Percentiles rank a stretch among this genome's conserved stretches.
Conservation (phyloP, 2,888 invertebrate genomes). For the Rhodophaea formosa region DNA sequence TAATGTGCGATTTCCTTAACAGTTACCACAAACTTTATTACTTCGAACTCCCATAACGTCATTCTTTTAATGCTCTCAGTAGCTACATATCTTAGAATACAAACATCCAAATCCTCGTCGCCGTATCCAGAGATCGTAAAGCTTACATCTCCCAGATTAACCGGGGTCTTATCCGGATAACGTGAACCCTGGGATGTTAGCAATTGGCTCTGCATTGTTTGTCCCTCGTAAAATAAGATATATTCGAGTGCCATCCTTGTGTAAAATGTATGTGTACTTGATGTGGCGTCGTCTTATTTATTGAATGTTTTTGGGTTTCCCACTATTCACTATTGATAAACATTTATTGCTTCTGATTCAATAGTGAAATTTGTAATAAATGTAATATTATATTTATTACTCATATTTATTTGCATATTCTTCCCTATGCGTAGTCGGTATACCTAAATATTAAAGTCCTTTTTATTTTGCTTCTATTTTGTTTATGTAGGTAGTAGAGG, state of each 20-base stretch:
- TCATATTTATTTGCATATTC: too few species aligned
- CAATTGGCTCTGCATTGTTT: constrained; percentile 49
- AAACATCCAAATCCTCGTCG: constrained; percentile 33
- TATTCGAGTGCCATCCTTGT: constrained; percentile 34
- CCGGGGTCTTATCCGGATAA: constrained; percentile 38
- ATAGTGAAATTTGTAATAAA: too few species aligned
- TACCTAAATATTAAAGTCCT: too few species aligned
- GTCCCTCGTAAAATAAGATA: constrained; percentile 46
- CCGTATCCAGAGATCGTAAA: constrained; percentile 46
- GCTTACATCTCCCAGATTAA: constrained; percentile 46
- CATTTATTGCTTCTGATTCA: neutral
- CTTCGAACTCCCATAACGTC: constrained; percentile 18
- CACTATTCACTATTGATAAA: neutral
- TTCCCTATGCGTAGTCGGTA: too few species aligned
- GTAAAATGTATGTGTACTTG: constrained; percentile 6
- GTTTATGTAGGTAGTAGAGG: too few species aligned
- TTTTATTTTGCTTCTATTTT: too few species aligned
- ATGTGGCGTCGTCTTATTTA: constrained; percentile 7
- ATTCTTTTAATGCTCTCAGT: neutral
- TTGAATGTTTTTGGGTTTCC: neutral
- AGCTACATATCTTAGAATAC: constrained; percentile 12
- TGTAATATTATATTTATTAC: too few species aligned
- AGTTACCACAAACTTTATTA: neutral
- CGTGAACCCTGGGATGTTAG: constrained; percentile 43
- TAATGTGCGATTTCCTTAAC: too few species aligned